These are phyloP conservation scores for Sceloporus tristichus DNA, from an alignment of 2,113 vertebrate species.

Conservation along the genomic window DNA sequence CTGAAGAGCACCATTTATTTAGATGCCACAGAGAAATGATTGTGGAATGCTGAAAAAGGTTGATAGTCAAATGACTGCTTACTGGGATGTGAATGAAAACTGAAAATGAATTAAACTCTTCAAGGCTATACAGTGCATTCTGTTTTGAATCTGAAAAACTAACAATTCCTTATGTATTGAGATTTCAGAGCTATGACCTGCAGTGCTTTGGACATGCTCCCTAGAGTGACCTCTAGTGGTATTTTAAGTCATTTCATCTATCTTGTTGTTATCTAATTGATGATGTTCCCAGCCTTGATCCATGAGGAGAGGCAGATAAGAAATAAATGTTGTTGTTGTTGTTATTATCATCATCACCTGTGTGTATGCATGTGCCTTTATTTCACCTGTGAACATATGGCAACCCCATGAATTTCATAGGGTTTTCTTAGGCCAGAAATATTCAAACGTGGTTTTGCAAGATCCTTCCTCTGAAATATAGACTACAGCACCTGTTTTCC, in stretches of 20 bases:
- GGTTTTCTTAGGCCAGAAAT: too few relatives aligned
- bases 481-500: too few relatives aligned
- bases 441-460: too few relatives aligned
- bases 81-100: neutral
- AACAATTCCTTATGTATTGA: accelerated
- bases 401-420: too few relatives aligned
- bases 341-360: too few relatives aligned
- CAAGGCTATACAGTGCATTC: neutral
- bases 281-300: too few relatives aligned
- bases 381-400: too few relatives aligned
- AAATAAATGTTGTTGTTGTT: too few relatives aligned
- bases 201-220: constrained; percentile 5
- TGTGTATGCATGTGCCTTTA: too few relatives aligned
- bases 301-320: too few relatives aligned
- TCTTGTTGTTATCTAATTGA: neutral
- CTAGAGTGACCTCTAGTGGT: constrained; percentile 72
- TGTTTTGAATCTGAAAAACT: constrained; percentile 32
- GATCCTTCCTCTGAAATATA: too few relatives aligned
- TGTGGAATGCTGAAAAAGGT: neutral
- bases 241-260: neutral
- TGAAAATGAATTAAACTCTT: neutral
- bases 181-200: neutral
- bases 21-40: neutral
- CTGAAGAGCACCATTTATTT: too few relatives aligned
- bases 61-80: neutral